Percentiles rank a stretch among this genome's conserved stretches.
Conservation (phyloP, 2,888 invertebrate genomes). For the Chaetogeoica ovagalla region DNA sequence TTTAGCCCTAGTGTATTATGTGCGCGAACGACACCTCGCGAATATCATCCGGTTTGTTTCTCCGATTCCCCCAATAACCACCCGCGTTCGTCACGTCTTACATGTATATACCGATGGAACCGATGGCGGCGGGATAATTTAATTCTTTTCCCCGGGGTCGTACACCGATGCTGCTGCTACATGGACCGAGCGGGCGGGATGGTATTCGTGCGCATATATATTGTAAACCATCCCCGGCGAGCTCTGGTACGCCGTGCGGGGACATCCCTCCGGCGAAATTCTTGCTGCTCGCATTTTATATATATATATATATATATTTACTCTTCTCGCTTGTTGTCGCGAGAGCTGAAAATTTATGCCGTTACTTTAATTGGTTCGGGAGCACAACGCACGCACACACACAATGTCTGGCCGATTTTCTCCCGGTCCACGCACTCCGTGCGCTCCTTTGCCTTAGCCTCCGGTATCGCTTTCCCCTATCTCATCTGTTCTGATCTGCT, state of each 20-base stretch:
- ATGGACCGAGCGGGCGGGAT: neutral
- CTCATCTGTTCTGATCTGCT: neutral
- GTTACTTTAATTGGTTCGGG: conserved; percentile 55
- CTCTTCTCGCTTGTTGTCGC: conserved; percentile 36
- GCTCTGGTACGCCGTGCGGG: neutral
- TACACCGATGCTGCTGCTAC: neutral
- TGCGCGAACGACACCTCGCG: conserved; percentile 39
- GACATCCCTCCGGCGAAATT: conserved; percentile 32
- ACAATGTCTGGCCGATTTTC: conserved; percentile 51
- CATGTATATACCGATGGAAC: neutral
- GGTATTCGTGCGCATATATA: conserved; percentile 22
- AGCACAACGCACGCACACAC: conserved; percentile 3
- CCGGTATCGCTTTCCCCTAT: neutral
- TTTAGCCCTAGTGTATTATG: neutral
- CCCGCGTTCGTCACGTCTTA: neutral
- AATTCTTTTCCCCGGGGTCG: conserved; percentile 55
- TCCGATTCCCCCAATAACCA: conserved; percentile 2
- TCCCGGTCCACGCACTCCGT: too few species aligned
- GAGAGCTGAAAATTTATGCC: conserved; percentile 55
- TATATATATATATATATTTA: neutral
- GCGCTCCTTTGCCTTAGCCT: neutral
- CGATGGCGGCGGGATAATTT: conserved; percentile 51
- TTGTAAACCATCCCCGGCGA: conserved; percentile 28
- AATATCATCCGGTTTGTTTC: conserved; percentile 51
- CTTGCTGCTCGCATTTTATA: conserved; percentile 13